Percentiles rank a stretch among this genome's conserved stretches.
Conservation (phyloP, 2,113 vertebrate species). For the Ariopsis seemanni region DNA sequence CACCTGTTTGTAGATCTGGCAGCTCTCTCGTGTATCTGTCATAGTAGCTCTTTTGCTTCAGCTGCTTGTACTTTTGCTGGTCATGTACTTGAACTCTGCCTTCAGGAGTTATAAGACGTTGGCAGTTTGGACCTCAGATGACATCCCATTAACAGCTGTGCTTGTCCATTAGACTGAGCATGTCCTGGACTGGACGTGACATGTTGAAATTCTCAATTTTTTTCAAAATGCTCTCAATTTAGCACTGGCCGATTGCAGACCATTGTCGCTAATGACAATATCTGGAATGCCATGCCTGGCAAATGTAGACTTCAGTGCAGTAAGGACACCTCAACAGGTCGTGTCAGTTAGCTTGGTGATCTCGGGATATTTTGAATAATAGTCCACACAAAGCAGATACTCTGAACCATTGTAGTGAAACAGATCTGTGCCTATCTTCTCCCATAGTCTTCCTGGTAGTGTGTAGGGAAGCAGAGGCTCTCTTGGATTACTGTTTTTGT, state of each 20-base stretch:
- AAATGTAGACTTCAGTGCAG: not conserved
- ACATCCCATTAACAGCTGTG: not conserved
- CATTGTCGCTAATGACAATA: not conserved
- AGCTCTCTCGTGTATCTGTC: not conserved
- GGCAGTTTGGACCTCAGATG: not conserved
- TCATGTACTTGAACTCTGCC: not conserved
- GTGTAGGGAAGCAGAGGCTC: not conserved
- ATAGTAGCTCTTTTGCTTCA: not conserved
- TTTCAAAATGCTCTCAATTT: too few relatives aligned
- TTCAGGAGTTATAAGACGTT: not conserved
- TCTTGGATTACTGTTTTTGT: slow-evolving; percentile 1
- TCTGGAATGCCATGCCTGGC: slow-evolving; percentile 8
- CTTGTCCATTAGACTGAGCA: not conserved
- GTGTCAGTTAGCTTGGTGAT: not conserved
- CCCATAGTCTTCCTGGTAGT: slow-evolving; percentile 17
- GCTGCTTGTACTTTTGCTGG: not conserved
- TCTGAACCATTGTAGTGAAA: not conserved
- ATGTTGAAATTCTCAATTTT: not conserved
- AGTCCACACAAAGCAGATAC: not conserved
- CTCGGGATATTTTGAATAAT: slow-evolving; percentile 6
- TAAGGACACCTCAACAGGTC: not conserved
- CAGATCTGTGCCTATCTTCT: not conserved
- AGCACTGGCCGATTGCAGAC: too few relatives aligned
- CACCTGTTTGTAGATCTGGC: not conserved
- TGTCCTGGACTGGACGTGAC: not conserved